phyloP scores from a whole-genome alignment of 2,797 vertebrate genomes.

The Fringilla coelebs region DNA sequence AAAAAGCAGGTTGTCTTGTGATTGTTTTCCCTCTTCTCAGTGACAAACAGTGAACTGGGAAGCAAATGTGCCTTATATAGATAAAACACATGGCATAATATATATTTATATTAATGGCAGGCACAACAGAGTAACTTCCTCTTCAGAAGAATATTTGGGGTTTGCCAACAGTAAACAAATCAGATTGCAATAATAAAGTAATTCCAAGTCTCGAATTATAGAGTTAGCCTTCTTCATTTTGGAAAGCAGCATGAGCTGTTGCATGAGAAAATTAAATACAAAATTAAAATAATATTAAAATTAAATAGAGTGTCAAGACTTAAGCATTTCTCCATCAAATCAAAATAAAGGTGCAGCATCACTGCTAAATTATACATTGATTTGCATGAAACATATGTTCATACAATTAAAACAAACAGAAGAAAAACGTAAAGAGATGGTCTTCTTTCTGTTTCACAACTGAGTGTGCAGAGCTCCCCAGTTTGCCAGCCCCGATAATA shows the following conservation, averaged over 20 bases:
- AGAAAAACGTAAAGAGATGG: background rate
- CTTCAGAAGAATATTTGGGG: background rate
- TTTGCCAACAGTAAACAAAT: background rate
- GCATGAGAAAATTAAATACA: background rate
- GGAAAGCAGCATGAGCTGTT: background rate
- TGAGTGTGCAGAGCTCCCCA: background rate
- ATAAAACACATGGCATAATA: background rate
- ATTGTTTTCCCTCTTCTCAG: background rate
- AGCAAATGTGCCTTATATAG: background rate
- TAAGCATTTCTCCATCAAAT: background rate
- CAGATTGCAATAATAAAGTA: background rate
- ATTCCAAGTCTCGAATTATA: background rate
- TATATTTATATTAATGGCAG: background rate
- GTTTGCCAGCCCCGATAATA: background rate
- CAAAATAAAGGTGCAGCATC: background rate
- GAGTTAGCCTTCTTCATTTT: background rate
- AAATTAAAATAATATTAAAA: background rate
- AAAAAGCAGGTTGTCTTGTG: background rate
- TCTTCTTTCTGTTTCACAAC: background rate
- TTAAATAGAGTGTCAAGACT: background rate
- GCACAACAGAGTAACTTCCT: background rate
- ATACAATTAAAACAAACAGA: background rate
- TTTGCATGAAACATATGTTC: background rate
- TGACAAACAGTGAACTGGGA: background rate
- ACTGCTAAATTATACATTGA: background rate